Base-by-base conservation (phyloP, 2,888 invertebrate species). In the Eupithecia vulgata region DNA sequence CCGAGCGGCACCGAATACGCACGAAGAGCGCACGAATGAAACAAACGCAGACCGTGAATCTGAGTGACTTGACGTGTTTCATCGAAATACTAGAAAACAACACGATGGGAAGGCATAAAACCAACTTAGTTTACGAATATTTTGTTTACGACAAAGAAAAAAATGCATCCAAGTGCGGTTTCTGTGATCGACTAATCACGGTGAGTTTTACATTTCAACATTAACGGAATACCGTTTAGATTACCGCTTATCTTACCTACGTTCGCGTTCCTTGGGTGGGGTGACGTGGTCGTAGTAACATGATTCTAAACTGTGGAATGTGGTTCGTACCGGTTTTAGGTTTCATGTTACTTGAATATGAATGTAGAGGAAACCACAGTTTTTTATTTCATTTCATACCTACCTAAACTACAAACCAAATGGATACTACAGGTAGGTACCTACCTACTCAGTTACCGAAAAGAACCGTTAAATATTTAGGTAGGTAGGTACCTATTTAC, bases 201-300 rank as follows among this genome's bases (percentile, higher is more conserved):
- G 61, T 61, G 34, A 61, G 61, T 61, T 61, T 61, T 61, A n/a
- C 10, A 57, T 57, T 57, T 25, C 59, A 61, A 61, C 17, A 8
- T 61, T 6, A 1, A 13, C 13, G 57, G n/a, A 10, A 52, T 52
- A 57, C 25, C 57, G 57, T 12, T 25, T 57, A 57, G 57, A 1
- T 57, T 57, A 57, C 57, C 13, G 21, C 52, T 12, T 52, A 10
- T 10, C n/a, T 21, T 30, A 30, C 30, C 30, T 30, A 30, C 12
- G 57, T 57, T 57, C 8, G 21, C 25, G 21, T 52, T 21, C 52
- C 10, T 12, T 21, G 57, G 57, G 25, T 25, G 57, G 25, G 5
- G 57, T 57, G 5, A 13, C 25, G 57, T 13, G 5, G n/a, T 25
- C 13, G 10, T 25, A 57, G 48, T 52, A 21, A 52, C 48, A 52